Evolutionary conservation across 1,140 invertebrate species (phyloP).

Genomic region (Drosophila tsacasi): DNA sequence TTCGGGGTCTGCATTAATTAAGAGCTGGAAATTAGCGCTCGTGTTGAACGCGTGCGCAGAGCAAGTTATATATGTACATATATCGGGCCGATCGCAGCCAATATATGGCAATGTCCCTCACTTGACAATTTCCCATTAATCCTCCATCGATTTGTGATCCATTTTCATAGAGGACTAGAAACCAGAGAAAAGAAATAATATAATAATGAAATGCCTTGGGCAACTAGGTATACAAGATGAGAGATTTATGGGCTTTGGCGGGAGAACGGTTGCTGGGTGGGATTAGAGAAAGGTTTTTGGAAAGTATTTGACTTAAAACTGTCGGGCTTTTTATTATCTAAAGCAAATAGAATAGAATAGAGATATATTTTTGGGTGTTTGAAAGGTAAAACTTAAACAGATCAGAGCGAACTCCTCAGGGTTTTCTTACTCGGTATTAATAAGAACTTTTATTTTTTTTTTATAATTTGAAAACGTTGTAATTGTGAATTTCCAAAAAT

Average conservation of each 20-base stretch:
- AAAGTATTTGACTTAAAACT: background rate
- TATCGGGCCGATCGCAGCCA: conserved; percentile 26
- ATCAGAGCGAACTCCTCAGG: background rate
- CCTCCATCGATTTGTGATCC: conserved; percentile 32
- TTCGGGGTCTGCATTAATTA: conserved; percentile 48
- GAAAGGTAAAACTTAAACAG: background rate
- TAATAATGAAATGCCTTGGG: conserved; percentile 19
- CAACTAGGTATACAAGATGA: background rate
- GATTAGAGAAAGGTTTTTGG: conserved; percentile 14
- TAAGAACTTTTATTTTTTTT: background rate
- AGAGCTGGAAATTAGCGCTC: conserved; percentile 50
- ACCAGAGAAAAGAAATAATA: no score
- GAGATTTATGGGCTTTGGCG: conserved; percentile 19
- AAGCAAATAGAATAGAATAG: background rate
- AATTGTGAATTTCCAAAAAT: background rate
- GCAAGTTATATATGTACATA: conserved; percentile 20
- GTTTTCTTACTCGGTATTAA: no score
- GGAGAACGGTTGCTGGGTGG: background rate
- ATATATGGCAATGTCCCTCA: conserved; percentile 18
- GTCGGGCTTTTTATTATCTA: background rate
- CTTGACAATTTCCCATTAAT: conserved; percentile 39
- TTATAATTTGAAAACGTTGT: background rate
- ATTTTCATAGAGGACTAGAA: conserved; percentile 34
- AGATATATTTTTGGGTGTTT: background rate
- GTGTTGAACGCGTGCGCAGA: conserved; percentile 50